Evolutionary conservation across 2,888 invertebrate species (phyloP).

Genomic region (Parnassius glacialis): DNA sequence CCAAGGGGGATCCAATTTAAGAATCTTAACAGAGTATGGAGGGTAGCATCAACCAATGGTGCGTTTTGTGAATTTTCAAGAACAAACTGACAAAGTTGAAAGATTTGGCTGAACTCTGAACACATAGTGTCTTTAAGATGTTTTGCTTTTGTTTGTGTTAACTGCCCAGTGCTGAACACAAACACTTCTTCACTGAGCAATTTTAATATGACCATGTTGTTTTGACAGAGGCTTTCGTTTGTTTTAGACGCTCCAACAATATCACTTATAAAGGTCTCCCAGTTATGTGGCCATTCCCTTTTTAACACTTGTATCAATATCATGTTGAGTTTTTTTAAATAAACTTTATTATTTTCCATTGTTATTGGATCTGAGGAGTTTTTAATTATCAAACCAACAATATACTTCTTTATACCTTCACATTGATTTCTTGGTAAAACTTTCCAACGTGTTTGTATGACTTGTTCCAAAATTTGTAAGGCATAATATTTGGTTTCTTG

Average conservation of each 20-base stretch:
- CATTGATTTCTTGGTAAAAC: constrained; percentile 98
- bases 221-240: constrained; percentile 99
- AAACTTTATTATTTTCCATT: constrained; percentile 96
- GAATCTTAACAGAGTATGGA: constrained; percentile 97
- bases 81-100: constrained; percentile 98
- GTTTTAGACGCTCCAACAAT: constrained; percentile 99
- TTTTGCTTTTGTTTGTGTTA: constrained; percentile 99
- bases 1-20: constrained; percentile 99
- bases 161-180: constrained; percentile 98
- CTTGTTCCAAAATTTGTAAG: constrained; percentile 98
- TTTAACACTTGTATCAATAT: constrained; percentile 99
- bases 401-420: constrained; percentile 99
- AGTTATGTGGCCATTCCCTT: constrained; percentile 99
- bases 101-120: constrained; percentile 98
- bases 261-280: constrained; percentile 99
- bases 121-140: constrained; percentile 99
- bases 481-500: constrained; percentile 99
- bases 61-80: constrained; percentile 99
- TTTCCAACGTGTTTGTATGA: constrained; percentile 99
- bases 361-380: constrained; percentile 95
- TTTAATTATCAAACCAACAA: constrained; percentile 98
- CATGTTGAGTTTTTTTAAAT: constrained; percentile 98
- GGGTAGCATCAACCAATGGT: constrained; percentile 95
- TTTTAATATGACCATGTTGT: constrained; percentile 99
- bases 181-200: constrained; percentile 99